These are phyloP conservation scores for Villa cingulata DNA, from an alignment of 2,888 invertebrate genomes.

Conservation along the genomic window DNA sequence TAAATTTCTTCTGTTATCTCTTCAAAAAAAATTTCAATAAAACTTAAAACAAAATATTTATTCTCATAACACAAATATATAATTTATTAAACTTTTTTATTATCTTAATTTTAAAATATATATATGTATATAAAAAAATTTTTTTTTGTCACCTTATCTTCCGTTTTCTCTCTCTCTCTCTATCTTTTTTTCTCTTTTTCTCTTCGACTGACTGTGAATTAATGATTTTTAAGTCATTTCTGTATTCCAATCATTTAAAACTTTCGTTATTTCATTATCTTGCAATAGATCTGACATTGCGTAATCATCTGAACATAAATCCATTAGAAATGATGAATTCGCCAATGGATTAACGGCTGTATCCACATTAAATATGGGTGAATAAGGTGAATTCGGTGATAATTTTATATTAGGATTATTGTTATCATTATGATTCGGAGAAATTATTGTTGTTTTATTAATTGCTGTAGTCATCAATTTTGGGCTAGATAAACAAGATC, in stretches of 20 bases:
- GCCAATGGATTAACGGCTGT: slow-evolving; percentile 28
- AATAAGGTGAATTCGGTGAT: neutral
- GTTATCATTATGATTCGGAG: too few species aligned
- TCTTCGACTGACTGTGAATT: too few species aligned
- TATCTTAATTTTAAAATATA: too few species aligned
- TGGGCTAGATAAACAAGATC: neutral
- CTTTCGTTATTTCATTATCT: slow-evolving; percentile 26
- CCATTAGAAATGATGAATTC: slow-evolving; percentile 25
- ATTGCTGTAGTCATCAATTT: neutral
- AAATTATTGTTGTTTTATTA: neutral
- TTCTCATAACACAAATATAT: too few species aligned
- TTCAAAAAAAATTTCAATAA: too few species aligned
- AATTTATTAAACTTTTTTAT: too few species aligned
- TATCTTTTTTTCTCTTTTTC: too few species aligned
- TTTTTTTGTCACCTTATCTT: too few species aligned
- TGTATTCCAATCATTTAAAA: slow-evolving; percentile 22
- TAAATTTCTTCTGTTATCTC: too few species aligned
- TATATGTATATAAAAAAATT: too few species aligned
- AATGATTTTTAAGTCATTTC: slow-evolving; percentile 17
- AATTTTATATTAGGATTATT: neutral
- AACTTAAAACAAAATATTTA: too few species aligned
- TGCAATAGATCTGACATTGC: slow-evolving; percentile 23
- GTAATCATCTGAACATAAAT: slow-evolving; percentile 30
- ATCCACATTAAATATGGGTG: neutral
- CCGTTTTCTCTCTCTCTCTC: too few species aligned